Evolutionary conservation across 64 coral and sea anemone species (phyloP).

Genomic region (Dendrophyllia cribrosa): DNA sequence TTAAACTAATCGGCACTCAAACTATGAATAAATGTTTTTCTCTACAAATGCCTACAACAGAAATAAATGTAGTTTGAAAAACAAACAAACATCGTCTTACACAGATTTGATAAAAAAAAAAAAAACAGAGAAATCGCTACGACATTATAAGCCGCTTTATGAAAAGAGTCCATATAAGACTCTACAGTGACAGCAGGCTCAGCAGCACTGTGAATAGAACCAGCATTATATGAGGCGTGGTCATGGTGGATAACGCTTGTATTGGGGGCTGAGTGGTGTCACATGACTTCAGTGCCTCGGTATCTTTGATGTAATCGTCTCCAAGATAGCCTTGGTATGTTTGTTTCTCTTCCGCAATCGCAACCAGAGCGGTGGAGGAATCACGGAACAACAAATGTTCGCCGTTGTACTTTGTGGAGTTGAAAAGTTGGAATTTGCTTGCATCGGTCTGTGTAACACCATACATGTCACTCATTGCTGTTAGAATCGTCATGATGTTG

Average conservation of each 20-base stretch:
- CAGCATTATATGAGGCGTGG: neutral
- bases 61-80: too few relatives aligned
- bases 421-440: conserved; percentile 25
- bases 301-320: neutral
- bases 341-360: neutral
- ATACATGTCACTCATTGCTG: neutral
- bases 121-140: too few relatives aligned
- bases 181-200: neutral
- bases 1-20: too few relatives aligned
- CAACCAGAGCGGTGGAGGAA: conserved; percentile 40
- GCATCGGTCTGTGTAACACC: neutral
- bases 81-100: too few relatives aligned
- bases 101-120: too few relatives aligned
- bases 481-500: conserved; percentile 2
- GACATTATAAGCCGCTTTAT: too few relatives aligned
- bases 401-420: conserved; percentile 1
- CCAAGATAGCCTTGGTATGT: conserved; percentile 48
- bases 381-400: conserved; percentile 69
- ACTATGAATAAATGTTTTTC: too few relatives aligned
- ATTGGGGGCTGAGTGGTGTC: neutral
- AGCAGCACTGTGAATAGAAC: neutral
- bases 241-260: neutral
- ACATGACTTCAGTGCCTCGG: conserved; percentile 32
- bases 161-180: too few relatives aligned
- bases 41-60: too few relatives aligned